Evolutionary conservation across 2,113 vertebrate genomes (phyloP).

Genomic region (Trematocara marginatum): DNA sequence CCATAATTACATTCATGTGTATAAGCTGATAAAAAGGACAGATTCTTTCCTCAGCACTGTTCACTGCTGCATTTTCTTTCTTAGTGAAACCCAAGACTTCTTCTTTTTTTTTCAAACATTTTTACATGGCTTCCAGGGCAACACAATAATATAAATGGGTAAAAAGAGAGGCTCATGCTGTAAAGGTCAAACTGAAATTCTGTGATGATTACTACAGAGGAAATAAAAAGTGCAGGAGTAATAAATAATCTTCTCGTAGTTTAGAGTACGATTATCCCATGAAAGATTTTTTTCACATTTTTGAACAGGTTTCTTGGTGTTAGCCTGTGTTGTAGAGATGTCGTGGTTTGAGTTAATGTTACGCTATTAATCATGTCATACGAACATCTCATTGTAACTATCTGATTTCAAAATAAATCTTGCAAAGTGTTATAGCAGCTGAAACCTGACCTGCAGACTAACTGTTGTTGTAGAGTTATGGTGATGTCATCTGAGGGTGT

Average conservation of each 20-base stretch:
- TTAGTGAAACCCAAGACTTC: not conserved
- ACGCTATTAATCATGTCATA: not conserved
- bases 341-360: not conserved
- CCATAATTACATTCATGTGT: conserved; percentile 42
- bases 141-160: not conserved
- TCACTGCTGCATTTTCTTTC: not conserved
- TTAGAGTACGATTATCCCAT: not conserved
- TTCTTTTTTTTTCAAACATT: not conserved
- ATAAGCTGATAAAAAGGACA: conserved; percentile 19
- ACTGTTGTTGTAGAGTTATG: not conserved
- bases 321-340: not conserved
- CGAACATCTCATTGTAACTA: not conserved
- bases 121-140: not conserved
- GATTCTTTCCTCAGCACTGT: conserved; percentile 5
- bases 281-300: not conserved
- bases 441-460: not conserved
- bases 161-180: not conserved
- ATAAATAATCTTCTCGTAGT: not conserved
- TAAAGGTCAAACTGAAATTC: not conserved
- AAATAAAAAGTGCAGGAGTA: not conserved
- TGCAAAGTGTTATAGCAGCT: not conserved
- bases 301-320: not conserved
- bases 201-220: not conserved
- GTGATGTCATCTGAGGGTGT: conserved; percentile 7
- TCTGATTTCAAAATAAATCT: conserved; percentile 10